A percentile compares a stretch with the other conserved stretches of the same genome.
Evolutionary conservation across 2,113 vertebrate genomes (phyloP).

Genomic region (Toxotes jaculatrix): DNA sequence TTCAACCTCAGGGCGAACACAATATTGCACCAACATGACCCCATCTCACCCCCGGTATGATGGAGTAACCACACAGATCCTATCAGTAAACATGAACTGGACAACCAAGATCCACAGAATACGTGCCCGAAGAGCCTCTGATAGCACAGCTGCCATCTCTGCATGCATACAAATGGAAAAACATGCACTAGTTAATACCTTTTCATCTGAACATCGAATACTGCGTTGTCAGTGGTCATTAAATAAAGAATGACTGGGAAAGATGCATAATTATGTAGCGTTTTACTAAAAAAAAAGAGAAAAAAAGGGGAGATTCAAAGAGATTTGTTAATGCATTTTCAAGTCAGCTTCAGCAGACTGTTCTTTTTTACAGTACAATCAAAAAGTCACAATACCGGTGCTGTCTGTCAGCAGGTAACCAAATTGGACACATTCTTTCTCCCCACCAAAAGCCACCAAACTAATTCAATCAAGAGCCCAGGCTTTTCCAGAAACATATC

Average conservation of each 20-base stretch:
- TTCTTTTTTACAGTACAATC: conserved; percentile 33
- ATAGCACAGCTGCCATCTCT: conserved; percentile 58
- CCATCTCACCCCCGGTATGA: conserved; percentile 73
- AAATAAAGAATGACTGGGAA: conserved; percentile 11
- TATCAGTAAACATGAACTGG: conserved; percentile 79
- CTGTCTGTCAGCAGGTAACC: conserved; percentile 69
- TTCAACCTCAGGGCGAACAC: conserved; percentile 82
- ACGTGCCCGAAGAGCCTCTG: conserved; percentile 54
- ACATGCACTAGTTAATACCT: not conserved
- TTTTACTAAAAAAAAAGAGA: not conserved
- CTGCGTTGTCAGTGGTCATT: conserved; percentile 28
- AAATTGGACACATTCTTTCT: conserved; percentile 71
- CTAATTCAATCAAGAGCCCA: conserved; percentile 80
- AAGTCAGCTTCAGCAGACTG: not conserved
- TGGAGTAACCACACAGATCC: conserved; percentile 77
- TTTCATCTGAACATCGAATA: conserved; percentile 39
- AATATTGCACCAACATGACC: conserved; percentile 84
- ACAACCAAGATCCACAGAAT: conserved; percentile 62
- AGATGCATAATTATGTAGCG: not conserved
- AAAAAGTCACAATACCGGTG: conserved; percentile 58
- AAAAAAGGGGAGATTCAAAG: not conserved
- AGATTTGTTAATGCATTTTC: conserved; percentile 15
- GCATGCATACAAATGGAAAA: conserved; percentile 64
- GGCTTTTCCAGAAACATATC: conserved; percentile 79
- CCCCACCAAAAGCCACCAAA: conserved; percentile 69